Evolutionary conservation across 37 sponge, comb jelly and placozoan genomes (phyloP).

Genomic region (Crambe crambe): DNA sequence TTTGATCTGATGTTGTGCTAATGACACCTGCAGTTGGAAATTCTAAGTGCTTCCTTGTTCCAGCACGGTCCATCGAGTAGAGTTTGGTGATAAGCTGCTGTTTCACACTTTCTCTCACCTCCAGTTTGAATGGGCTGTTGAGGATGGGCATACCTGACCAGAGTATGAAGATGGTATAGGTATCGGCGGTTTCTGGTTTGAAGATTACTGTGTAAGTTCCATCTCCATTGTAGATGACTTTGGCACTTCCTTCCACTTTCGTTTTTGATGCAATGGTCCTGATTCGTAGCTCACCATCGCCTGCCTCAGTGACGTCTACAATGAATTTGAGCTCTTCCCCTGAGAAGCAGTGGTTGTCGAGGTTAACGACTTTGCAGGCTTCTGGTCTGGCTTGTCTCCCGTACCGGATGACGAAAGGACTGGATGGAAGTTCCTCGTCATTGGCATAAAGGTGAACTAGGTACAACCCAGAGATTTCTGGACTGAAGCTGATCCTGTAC

Average conservation of each 20-base stretch:
- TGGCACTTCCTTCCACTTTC: not conserved
- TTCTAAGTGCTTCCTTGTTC: not conserved
- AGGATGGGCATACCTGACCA: slow-evolving; percentile 48
- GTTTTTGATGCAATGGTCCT: not conserved
- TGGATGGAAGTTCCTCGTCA: slow-evolving; percentile 50
- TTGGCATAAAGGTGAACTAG: slow-evolving; percentile 30
- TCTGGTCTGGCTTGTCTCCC: slow-evolving; percentile 56
- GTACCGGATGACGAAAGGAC: slow-evolving; percentile 70
- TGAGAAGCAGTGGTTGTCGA: slow-evolving; percentile 11
- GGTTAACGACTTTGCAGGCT: slow-evolving; percentile 12
- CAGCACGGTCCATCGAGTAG: not conserved
- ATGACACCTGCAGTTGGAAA: slow-evolving; percentile 1
- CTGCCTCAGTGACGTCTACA: slow-evolving; percentile 52
- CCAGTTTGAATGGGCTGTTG: slow-evolving; percentile 43
- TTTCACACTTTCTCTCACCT: slow-evolving; percentile 24
- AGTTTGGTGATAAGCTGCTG: slow-evolving; percentile 36
- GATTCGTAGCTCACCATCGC: slow-evolving; percentile 44
- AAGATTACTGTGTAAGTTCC: slow-evolving; percentile 24
- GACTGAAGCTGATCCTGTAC: slow-evolving; percentile 30
- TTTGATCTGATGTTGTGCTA: slow-evolving; percentile 8
- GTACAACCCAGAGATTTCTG: slow-evolving; percentile 57
- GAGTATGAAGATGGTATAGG: slow-evolving; percentile 36
- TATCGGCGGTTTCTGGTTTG: slow-evolving; percentile 22
- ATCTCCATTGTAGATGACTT: slow-evolving; percentile 29
- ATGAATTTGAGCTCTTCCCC: slow-evolving; percentile 33